Base-by-base conservation (phyloP, 2,113 vertebrate genomes). In the Canis aureus region DNA sequence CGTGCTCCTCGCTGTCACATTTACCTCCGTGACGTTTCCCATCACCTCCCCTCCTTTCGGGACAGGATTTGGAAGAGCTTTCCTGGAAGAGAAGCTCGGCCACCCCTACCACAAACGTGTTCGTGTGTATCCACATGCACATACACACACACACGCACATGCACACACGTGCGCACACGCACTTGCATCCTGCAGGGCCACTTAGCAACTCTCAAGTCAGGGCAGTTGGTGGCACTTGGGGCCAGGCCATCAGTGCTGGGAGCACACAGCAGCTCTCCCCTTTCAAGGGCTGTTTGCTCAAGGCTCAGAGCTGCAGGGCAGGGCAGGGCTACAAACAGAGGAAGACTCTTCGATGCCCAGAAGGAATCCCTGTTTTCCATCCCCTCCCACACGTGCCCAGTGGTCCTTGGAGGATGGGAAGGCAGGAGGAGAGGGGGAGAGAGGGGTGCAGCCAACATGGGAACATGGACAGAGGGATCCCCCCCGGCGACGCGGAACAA, bases 1-100 rank as follows among this genome's bases (percentile, higher is more conserved):
- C 0, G 16, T 7, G 1, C 3, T 6, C 0, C 0, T 8, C 10
- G 1, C 49, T 1, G 11, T 22, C 0, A 12, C 3, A 0, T 11
- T 11, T 2, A 1, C 51, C 51, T 11, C 15, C 35, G 73, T 0
- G 11, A 8, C 19, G 0, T 1, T 5, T 23, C 35, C 13, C 83
- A 8, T 22, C 25, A 6, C 38, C 11, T 43, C 32, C 43, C 15
- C 20, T 51, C 32, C 51, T 51, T 4, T 73, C 15, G 35, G 2
- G 19, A 4, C 11, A n/a, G 49, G 2, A 3, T 49, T 22, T 3
- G 1, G 15, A 25, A 53, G 80, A 29, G 22, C 17, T 12, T 49
- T 60, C 90, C 4, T 7, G 38, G 82, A 13, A n/a, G 49, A 49
- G 20, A 51, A n/a, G 51, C 27, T 9, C 0, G 0, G 19, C 32